Conservation (phyloP, 92 coral and sea anemone genomes). For the Epizoanthus stellaris region DNA sequence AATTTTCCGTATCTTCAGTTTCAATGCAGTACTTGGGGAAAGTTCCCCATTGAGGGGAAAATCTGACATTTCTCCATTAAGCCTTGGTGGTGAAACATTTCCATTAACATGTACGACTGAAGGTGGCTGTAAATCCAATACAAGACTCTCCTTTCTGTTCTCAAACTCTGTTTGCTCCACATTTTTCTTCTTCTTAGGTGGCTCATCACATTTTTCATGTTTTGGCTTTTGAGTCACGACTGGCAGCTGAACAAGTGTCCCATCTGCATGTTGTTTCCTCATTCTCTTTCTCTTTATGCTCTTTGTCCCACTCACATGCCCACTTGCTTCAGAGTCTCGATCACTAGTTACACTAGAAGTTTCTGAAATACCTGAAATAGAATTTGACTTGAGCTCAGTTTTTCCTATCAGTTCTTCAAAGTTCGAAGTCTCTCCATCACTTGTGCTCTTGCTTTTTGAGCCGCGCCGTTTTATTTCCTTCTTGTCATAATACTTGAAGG, state of each 20-base stretch:
- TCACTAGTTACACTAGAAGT: constrained; percentile 22
- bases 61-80: constrained; percentile 69
- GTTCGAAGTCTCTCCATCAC: constrained; percentile 29
- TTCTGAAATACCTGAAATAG: constrained; percentile 9
- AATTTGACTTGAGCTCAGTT: background rate
- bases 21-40: constrained; percentile 81
- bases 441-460: constrained; percentile 54
- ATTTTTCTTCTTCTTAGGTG: constrained; percentile 44
- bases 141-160: constrained; percentile 36
- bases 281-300: constrained; percentile 29
- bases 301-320: background rate
- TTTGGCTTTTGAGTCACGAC: constrained; percentile 22
- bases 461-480: constrained; percentile 58
- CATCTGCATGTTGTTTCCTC: constrained; percentile 42
- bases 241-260: constrained; percentile 25
- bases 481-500: constrained; percentile 86
- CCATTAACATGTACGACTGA: constrained; percentile 19
- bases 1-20: constrained; percentile 84
- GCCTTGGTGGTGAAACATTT: constrained; percentile 57
- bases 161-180: constrained; percentile 15
- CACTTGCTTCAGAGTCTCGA: constrained; percentile 1
- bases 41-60: constrained; percentile 70
- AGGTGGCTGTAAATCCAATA: constrained; percentile 25
- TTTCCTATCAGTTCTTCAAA: constrained; percentile 28
- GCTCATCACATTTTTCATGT: constrained; percentile 23